These are phyloP conservation scores for Drosophila koepferae DNA, from an alignment of 2,888 invertebrate genomes.

Conservation along the genomic window DNA sequence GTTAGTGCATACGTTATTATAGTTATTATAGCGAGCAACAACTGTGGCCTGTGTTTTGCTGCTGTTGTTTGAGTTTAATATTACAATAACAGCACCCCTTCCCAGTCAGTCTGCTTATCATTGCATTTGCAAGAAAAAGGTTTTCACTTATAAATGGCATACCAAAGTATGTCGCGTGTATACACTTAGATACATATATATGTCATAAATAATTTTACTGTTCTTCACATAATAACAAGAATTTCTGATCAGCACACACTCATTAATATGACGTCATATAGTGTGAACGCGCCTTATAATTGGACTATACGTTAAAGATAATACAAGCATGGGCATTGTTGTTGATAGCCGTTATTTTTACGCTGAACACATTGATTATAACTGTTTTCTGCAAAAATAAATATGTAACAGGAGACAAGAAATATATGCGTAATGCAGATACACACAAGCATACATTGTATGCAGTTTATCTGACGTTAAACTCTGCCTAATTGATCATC, in stretches of 20 bases:
- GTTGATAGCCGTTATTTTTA: slow-evolving; percentile 20
- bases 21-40: slow-evolving; percentile 18
- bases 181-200: background rate
- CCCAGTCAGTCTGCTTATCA: slow-evolving; percentile 27
- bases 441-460: too few species aligned
- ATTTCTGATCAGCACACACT: slow-evolving; percentile 30
- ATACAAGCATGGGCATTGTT: slow-evolving; percentile 36
- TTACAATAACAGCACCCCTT: slow-evolving; percentile 16
- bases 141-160: slow-evolving; percentile 17
- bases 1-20: slow-evolving; percentile 20
- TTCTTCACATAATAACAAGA: slow-evolving; percentile 23
- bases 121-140: slow-evolving; percentile 23
- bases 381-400: background rate
- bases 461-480: background rate
- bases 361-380: background rate
- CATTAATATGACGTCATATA: slow-evolving; percentile 52
- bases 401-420: background rate
- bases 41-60: slow-evolving; percentile 5
- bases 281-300: slow-evolving; percentile 29
- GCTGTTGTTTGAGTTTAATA: slow-evolving; percentile 5
- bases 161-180: background rate
- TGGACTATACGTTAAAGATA: slow-evolving; percentile 40
- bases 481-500: slow-evolving; percentile 1
- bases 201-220: background rate
- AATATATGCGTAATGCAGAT: background rate